Percentiles rank a stretch among this genome's conserved stretches.
Evolutionary conservation across 2,113 vertebrate genomes (phyloP).

Genomic region (Neotragus moschatus): DNA sequence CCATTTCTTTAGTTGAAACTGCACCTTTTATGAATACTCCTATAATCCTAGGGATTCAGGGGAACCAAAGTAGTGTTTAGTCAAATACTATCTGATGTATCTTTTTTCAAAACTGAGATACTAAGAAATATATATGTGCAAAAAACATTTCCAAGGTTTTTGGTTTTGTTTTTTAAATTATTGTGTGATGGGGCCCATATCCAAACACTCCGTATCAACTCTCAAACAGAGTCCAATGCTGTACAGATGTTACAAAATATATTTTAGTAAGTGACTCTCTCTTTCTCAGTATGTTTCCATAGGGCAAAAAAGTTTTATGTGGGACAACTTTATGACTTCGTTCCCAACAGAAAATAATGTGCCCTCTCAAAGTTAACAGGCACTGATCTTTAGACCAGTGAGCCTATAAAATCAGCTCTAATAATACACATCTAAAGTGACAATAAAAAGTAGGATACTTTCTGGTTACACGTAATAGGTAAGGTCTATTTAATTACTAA

Average conservation of each 20-base stretch:
- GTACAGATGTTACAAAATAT: conserved; percentile 37
- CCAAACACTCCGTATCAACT: conserved; percentile 22
- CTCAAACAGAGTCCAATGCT: conserved; percentile 49
- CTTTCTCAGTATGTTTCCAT: conserved; percentile 31
- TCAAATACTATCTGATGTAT: not conserved
- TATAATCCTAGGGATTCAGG: not conserved
- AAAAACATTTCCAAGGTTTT: not conserved
- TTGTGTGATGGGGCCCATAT: not conserved
- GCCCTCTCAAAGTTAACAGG: conserved; percentile 8
- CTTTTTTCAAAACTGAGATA: not conserved
- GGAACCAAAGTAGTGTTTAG: not conserved
- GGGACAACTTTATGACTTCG: not conserved
- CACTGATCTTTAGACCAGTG: conserved; percentile 43
- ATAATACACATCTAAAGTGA: conserved; percentile 58
- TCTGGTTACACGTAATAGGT: not conserved
- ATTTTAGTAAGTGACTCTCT: conserved; percentile 45
- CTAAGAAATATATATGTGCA: not conserved
- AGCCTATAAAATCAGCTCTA: conserved; percentile 37
- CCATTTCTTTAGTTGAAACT: not conserved
- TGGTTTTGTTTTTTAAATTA: not conserved
- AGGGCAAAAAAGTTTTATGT: conserved; percentile 58
- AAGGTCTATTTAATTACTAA: conserved; percentile 47
- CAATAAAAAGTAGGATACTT: conserved; percentile 26
- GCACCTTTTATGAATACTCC: not conserved
- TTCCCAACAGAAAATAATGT: not conserved